phyloP scores from a whole-genome alignment of 2,797 vertebrate genomes.

The Remorina albescens region DNA sequence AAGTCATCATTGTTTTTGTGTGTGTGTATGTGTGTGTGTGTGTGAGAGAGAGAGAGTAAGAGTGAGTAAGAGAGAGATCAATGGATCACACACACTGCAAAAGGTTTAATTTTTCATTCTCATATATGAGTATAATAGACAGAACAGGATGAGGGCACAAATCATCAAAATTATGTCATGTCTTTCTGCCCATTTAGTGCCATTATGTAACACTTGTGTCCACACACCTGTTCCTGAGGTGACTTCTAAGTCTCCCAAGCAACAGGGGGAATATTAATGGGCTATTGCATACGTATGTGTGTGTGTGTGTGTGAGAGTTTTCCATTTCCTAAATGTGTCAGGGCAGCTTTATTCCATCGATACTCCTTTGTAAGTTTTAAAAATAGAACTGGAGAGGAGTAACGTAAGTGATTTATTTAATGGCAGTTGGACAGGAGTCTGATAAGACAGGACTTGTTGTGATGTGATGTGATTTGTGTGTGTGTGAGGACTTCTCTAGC shows the following conservation, averaged over 20 bases:
- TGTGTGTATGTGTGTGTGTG: neutral
- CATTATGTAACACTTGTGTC: conserved; percentile 46
- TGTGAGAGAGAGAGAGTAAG: neutral
- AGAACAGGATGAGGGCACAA: conserved; percentile 16
- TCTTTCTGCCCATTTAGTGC: conserved; percentile 16
- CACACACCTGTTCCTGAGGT: conserved; percentile 46
- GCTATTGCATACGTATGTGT: neutral
- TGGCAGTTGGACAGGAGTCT: neutral
- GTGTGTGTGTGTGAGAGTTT: too few species aligned
- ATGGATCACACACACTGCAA: neutral
- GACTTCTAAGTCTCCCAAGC: conserved; percentile 40
- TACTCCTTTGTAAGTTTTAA: neutral
- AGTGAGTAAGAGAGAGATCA: neutral
- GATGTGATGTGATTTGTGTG: conserved; percentile 3
- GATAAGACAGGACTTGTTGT: neutral
- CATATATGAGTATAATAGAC: conserved; percentile 7
- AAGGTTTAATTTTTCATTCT: neutral
- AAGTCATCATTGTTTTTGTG: conserved; percentile 5
- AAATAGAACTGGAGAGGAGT: neutral
- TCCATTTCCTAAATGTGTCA: neutral
- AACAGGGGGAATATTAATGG: conserved; percentile 48
- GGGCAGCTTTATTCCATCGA: neutral
- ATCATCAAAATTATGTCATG: conserved; percentile 27
- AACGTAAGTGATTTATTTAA: neutral
- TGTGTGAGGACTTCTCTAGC: neutral